Conservation (phyloP, 2,888 invertebrate genomes). For the Nyleta sp. region DNA sequence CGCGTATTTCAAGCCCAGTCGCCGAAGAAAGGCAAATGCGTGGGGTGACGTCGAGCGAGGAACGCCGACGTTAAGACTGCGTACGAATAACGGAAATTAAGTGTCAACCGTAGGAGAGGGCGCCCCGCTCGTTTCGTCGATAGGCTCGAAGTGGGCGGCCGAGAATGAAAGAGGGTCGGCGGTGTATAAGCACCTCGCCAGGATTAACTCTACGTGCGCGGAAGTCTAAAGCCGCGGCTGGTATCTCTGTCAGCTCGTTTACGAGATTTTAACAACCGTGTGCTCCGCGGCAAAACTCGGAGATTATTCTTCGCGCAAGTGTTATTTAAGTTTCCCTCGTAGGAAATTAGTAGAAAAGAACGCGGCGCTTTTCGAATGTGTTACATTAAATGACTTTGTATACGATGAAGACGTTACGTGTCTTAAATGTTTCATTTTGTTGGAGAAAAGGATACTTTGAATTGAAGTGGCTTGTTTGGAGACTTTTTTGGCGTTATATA, state of each 20-base stretch:
- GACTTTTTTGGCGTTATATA: too few relatives aligned
- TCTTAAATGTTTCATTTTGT: too few relatives aligned
- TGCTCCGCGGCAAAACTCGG: slow-evolving; percentile 24
- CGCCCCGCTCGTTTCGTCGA: slow-evolving; percentile 56
- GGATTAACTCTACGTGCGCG: slow-evolving; percentile 80
- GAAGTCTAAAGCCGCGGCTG: slow-evolving; percentile 74
- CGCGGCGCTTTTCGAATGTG: too few relatives aligned
- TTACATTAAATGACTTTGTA: too few relatives aligned
- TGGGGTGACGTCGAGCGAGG: slow-evolving; percentile 46
- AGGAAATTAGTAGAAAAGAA: slow-evolving; percentile 8
- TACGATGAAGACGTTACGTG: too few relatives aligned
- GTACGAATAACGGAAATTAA: slow-evolving; percentile 83
- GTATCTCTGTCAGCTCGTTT: slow-evolving; percentile 44
- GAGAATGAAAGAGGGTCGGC: slow-evolving; percentile 60
- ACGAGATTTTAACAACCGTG: slow-evolving; percentile 60
- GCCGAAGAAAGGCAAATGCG: slow-evolving; percentile 35
- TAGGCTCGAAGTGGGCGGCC: slow-evolving; percentile 54
- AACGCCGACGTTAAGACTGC: slow-evolving; percentile 77
- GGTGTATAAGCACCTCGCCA: slow-evolving; percentile 72
- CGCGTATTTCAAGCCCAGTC: neutral
- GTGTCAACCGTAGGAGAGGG: slow-evolving; percentile 80
- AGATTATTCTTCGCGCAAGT: slow-evolving; percentile 41
- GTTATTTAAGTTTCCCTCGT: slow-evolving; percentile 22
- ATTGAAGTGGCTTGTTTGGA: too few relatives aligned
- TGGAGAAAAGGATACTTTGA: too few relatives aligned